These are phyloP conservation scores for Junco hyemalis DNA, from an alignment of 2,113 vertebrate species.

Conservation along the genomic window DNA sequence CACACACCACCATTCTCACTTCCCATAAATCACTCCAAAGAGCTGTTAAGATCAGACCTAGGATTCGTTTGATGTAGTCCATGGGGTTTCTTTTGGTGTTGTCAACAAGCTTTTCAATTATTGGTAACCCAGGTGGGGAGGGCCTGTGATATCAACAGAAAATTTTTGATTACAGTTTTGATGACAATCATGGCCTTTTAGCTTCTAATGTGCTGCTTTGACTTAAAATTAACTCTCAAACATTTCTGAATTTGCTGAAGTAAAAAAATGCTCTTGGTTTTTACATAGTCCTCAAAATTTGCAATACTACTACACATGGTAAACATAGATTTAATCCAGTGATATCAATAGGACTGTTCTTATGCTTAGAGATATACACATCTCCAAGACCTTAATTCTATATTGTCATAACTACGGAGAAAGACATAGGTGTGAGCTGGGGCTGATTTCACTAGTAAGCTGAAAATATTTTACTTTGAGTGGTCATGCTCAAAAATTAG, in stretches of 20 bases:
- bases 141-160: background rate
- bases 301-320: background rate
- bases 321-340: background rate
- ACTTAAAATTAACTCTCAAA: background rate
- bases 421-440: background rate
- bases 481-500: background rate
- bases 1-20: background rate
- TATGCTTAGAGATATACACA: background rate
- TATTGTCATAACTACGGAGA: background rate
- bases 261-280: background rate
- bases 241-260: background rate
- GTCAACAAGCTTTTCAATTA: background rate
- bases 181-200: background rate
- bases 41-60: background rate
- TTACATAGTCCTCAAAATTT: background rate
- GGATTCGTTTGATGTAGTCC: accelerated
- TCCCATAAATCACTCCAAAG: background rate
- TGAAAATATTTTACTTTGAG: background rate
- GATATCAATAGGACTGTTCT: background rate
- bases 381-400: background rate
- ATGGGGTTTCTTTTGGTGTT: background rate
- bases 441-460: background rate
- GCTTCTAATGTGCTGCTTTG: background rate
- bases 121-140: background rate
- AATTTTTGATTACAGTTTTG: background rate